Conservation (phyloP, 2,113 vertebrate genomes). For the Scalopus aquaticus region DNA sequence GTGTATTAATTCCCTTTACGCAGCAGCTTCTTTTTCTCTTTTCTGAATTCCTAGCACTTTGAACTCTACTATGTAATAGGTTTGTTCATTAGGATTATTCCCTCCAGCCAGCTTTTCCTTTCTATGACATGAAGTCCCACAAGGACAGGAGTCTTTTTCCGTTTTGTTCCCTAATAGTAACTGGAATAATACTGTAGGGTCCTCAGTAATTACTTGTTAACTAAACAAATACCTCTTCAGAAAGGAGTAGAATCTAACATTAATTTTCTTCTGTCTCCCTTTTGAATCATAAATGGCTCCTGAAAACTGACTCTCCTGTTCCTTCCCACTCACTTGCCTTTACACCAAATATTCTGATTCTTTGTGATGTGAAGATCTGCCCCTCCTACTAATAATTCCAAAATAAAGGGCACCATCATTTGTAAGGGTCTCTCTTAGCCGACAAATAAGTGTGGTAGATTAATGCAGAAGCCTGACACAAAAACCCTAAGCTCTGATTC, state of each 20-base stretch:
- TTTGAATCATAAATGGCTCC: neutral
- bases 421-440: neutral
- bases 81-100: neutral
- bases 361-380: neutral
- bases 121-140: accelerated
- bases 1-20: accelerated
- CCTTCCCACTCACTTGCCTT: neutral
- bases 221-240: neutral
- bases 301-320: neutral
- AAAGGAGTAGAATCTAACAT: neutral
- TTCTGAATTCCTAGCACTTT: neutral
- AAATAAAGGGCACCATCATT: neutral
- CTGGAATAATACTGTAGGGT: accelerated
- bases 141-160: neutral
- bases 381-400: neutral
- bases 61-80: neutral
- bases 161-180: neutral
- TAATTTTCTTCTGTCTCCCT: neutral
- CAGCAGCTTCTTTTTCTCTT: neutral
- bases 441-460: neutral
- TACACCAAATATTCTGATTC: neutral
- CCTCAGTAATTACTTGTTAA: neutral
- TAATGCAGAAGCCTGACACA: neutral
- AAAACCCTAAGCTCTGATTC: neutral
- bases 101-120: neutral